phyloP scores from a whole-genome alignment of 2,113 vertebrate species.

The Ammodytes marinus region DNA sequence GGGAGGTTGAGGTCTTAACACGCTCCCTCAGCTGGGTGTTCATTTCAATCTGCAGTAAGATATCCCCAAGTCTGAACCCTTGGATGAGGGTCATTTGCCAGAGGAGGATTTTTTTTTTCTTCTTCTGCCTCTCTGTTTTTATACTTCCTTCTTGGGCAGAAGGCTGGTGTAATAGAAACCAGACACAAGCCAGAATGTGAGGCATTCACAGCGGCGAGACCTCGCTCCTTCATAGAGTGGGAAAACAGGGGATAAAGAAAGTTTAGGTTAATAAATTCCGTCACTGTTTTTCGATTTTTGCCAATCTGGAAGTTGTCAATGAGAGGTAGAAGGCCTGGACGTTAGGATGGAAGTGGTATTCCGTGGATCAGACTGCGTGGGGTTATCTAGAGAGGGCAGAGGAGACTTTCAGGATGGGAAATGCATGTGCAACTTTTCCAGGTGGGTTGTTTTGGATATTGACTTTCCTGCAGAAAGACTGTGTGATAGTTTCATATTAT shows the following conservation, averaged over 20 bases:
- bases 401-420: slow-evolving; percentile 69
- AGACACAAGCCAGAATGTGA: slow-evolving; percentile 79
- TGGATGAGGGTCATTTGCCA: slow-evolving; percentile 76
- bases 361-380: slow-evolving; percentile 40
- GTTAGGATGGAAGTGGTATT: slow-evolving; percentile 53
- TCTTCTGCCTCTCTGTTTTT: slow-evolving; percentile 58
- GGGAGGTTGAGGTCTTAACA: slow-evolving; percentile 60
- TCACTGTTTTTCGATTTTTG: slow-evolving; percentile 13
- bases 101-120: slow-evolving; percentile 73
- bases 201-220: slow-evolving; percentile 63
- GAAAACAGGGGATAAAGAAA: slow-evolving; percentile 45
- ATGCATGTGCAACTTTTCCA: slow-evolving; percentile 67
- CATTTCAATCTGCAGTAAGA: slow-evolving; percentile 66
- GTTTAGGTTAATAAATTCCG: slow-evolving; percentile 10
- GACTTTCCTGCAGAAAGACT: neutral
- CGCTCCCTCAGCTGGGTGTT: slow-evolving; percentile 70
- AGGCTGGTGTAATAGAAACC: slow-evolving; percentile 81
- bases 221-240: slow-evolving; percentile 54
- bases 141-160: slow-evolving; percentile 77
- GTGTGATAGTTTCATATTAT: neutral
- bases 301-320: slow-evolving; percentile 31
- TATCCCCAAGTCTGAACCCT: slow-evolving; percentile 79
- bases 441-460: slow-evolving; percentile 72
- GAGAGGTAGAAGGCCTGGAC: slow-evolving; percentile 30
- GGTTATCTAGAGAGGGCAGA: slow-evolving; percentile 55